Percentiles rank a stretch among this genome's conserved stretches.
Evolutionary conservation across 2,797 vertebrate species (phyloP).

Genomic region (Anableps anableps): DNA sequence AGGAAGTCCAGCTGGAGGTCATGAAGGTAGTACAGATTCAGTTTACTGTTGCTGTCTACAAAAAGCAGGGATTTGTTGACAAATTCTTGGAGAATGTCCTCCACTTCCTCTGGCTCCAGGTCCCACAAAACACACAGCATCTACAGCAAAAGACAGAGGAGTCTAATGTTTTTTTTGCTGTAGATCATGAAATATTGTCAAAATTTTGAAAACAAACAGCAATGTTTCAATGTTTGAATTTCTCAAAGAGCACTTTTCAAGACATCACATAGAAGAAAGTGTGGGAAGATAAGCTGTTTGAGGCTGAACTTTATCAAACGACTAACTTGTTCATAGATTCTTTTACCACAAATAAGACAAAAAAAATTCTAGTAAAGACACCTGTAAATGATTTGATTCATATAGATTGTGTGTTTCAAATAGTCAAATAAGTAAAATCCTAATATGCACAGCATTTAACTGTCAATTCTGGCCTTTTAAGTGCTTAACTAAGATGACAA

Average conservation of each 20-base stretch:
- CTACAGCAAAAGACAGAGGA: slow-evolving; percentile 65
- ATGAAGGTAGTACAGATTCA: slow-evolving; percentile 93
- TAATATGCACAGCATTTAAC: neutral
- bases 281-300: no score
- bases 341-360: no score
- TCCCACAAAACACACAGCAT: slow-evolving; percentile 94
- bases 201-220: neutral
- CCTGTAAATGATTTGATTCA: no score
- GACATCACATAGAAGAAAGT: no score
- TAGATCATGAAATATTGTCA: neutral
- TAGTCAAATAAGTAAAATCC: no score
- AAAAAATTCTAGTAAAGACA: no score
- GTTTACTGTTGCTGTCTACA: slow-evolving; percentile 89
- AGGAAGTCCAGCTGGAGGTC: slow-evolving; percentile 98
- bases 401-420: no score
- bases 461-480: neutral
- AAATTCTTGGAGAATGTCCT: slow-evolving; percentile 94
- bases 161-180: neutral
- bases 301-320: no score
- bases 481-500: neutral
- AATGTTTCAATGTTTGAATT: neutral
- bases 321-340: no score
- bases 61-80: slow-evolving; percentile 96
- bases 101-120: slow-evolving; percentile 93
- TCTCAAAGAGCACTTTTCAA: no score